Conservation (phyloP, 2,888 invertebrate genomes). For the Drosophila neonasuta region DNA sequence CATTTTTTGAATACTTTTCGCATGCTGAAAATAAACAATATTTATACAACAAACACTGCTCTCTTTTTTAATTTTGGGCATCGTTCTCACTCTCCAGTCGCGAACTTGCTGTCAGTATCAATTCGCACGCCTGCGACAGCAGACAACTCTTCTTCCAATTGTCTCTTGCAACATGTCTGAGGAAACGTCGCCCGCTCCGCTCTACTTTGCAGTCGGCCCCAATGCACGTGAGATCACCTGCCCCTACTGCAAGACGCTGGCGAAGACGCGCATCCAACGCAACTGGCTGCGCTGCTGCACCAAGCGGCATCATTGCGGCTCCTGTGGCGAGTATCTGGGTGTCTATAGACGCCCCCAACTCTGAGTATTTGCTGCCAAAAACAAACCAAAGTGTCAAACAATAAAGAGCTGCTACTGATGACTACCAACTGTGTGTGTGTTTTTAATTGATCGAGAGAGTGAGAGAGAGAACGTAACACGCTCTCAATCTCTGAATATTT, state of each 20-base stretch:
- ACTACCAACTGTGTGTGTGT: conserved; percentile 10
- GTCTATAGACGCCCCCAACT: conserved; percentile 80
- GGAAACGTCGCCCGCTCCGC: conserved; percentile 48
- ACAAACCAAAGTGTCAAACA: neutral
- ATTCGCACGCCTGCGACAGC: conserved; percentile 34
- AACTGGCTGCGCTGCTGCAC: conserved; percentile 70
- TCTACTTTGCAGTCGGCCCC: conserved; percentile 81
- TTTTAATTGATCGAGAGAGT: conserved; percentile 24
- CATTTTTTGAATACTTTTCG: conserved; percentile 28
- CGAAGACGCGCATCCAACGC: conserved; percentile 72
- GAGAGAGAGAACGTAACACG: neutral
- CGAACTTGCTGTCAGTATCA: conserved; percentile 37
- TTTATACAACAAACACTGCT: neutral
- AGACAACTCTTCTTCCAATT: conserved; percentile 19
- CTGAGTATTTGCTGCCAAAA: conserved; percentile 25
- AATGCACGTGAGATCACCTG: conserved; percentile 77
- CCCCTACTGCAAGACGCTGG: conserved; percentile 76
- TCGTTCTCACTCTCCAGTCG: conserved; percentile 28
- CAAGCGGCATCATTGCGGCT: conserved; percentile 78
- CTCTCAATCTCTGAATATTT: neutral
- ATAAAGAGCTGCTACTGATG: neutral
- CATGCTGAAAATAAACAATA: conserved; percentile 29
- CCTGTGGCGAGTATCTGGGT: conserved; percentile 80
- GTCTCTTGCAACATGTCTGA: conserved; percentile 48
- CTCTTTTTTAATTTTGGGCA: conserved; percentile 4